A percentile compares a stretch with the other conserved stretches of the same genome.
These are phyloP conservation scores for Furcifer pardalis DNA, from an alignment of 2,797 vertebrate species.

Conservation along the genomic window DNA sequence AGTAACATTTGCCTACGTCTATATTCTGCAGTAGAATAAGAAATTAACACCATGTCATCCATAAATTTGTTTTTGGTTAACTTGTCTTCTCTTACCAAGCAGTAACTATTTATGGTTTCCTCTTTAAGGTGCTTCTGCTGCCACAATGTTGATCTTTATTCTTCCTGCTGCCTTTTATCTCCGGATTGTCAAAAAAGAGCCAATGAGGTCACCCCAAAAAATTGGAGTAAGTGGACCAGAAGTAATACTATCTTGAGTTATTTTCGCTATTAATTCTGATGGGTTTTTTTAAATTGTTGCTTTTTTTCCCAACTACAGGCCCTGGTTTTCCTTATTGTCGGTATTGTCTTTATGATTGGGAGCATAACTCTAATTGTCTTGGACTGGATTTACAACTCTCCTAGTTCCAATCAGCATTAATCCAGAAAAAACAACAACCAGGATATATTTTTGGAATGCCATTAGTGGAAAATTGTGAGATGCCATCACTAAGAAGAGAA, in stretches of 20 bases:
- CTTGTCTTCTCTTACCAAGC: not conserved
- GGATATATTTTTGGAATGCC: constrained; percentile 28
- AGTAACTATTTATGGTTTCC: constrained; percentile 7
- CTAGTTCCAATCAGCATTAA: constrained; percentile 87
- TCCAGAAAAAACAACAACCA: too few relatives aligned
- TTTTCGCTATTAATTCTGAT: constrained; percentile 31
- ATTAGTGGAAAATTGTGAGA: constrained; percentile 53
- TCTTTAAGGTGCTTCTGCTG: constrained; percentile 90
- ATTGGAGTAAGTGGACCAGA: constrained; percentile 84
- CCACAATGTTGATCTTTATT: constrained; percentile 97
- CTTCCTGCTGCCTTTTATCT: constrained; percentile 95
- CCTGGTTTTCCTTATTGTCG: constrained; percentile 86
- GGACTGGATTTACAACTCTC: constrained; percentile 93
- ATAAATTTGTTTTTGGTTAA: not conserved
- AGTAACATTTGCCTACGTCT: not conserved
- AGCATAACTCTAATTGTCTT: constrained; percentile 93
- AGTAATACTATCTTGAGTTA: not conserved
- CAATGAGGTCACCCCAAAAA: constrained; percentile 89
- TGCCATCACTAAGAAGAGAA: constrained; percentile 46
- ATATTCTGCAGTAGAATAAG: too few relatives aligned
- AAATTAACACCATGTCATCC: too few relatives aligned
- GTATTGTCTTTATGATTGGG: constrained; percentile 93
- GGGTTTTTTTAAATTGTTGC: constrained; percentile 29
- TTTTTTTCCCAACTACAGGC: constrained; percentile 78
- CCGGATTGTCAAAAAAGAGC: constrained; percentile 89